phyloP scores from a whole-genome alignment of 2,888 invertebrate genomes.

The Macrophya annulata region DNA sequence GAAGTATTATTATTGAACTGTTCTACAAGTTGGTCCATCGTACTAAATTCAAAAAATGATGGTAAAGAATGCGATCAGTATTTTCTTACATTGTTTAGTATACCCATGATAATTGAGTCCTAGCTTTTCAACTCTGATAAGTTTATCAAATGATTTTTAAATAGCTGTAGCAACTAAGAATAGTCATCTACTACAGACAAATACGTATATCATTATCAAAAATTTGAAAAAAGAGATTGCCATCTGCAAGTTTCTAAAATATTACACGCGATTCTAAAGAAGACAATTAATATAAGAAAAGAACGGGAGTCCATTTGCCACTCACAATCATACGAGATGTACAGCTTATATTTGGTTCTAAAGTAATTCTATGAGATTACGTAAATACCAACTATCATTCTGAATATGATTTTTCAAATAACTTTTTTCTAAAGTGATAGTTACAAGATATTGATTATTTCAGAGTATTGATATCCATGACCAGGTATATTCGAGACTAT shows the following conservation, averaged over 20 bases:
- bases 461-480: not conserved
- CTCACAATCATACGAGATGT: not conserved
- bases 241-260: not conserved
- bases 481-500: conserved; percentile 44
- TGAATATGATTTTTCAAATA: not conserved
- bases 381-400: not conserved
- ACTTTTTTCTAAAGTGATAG: not conserved
- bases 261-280: not conserved
- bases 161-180: not conserved
- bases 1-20: not conserved
- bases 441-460: not conserved
- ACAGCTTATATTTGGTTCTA: not conserved
- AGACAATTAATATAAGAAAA: not conserved
- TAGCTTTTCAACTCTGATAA: not conserved
- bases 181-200: not conserved
- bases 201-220: not conserved
- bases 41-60: not conserved
- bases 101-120: not conserved
- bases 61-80: not conserved
- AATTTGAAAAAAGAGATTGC: not conserved
- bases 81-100: not conserved
- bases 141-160: not conserved
- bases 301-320: not conserved
- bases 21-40: conserved; percentile 4
- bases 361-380: not conserved